A percentile compares a stretch with the other conserved stretches of the same genome.
Conservation (phyloP, 2,888 invertebrate species). For the Drosophila quinaria region DNA sequence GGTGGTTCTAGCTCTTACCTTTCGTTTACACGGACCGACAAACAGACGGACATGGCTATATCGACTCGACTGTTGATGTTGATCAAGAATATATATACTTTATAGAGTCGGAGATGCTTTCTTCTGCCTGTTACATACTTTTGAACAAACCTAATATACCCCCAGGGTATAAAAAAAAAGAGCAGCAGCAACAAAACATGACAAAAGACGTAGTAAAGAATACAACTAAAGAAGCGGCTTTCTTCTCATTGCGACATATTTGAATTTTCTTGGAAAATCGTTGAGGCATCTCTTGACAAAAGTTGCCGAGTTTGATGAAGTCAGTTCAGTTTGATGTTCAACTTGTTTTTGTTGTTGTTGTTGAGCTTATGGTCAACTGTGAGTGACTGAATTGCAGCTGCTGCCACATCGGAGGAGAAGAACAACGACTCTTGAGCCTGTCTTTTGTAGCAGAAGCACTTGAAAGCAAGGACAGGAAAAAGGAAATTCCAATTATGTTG, state of each 20-base stretch:
- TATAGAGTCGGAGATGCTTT: no score
- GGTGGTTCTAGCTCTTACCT: no score
- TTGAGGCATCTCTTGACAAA: constrained; percentile 45
- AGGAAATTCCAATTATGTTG: constrained; percentile 81
- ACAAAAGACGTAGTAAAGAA: background rate
- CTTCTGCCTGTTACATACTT: no score
- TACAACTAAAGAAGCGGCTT: constrained; percentile 19
- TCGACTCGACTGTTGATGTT: no score
- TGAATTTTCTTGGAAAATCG: constrained; percentile 54
- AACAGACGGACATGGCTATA: no score
- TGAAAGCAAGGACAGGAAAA: constrained; percentile 71
- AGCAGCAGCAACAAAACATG: background rate
- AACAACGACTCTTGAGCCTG: constrained; percentile 56
- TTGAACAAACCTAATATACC: no score
- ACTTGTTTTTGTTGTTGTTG: constrained; percentile 17
- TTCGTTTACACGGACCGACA: no score
- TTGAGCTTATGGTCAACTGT: constrained; percentile 48
- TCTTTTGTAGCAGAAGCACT: constrained; percentile 68
- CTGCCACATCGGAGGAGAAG: background rate
- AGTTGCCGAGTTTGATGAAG: constrained; percentile 40
- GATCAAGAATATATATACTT: no score
- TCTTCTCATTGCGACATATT: constrained; percentile 46
- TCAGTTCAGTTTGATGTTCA: constrained; percentile 24
- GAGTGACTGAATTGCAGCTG: constrained; percentile 10
- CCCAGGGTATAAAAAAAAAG: no score